Evolutionary conservation across 2,888 invertebrate species (phyloP).

Genomic region (Drosophila yooni): DNA sequence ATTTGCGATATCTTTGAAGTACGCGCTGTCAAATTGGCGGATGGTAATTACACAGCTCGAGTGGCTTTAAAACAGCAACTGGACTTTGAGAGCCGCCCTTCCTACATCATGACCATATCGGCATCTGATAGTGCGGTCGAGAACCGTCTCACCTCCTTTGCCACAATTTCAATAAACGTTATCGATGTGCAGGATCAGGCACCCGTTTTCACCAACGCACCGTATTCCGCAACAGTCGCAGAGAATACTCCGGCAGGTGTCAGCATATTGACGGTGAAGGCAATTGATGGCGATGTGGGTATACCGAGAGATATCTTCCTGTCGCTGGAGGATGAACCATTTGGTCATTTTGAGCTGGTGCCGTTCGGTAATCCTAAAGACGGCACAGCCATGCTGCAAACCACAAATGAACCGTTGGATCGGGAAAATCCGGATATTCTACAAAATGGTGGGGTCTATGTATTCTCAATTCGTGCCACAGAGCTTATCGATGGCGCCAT

Average conservation of each 20-base stretch:
- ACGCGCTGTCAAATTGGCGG: conserved; percentile 88
- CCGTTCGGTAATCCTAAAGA: conserved; percentile 86
- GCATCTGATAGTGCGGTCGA: conserved; percentile 88
- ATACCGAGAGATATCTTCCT: conserved; percentile 89
- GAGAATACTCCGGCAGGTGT: conserved; percentile 90
- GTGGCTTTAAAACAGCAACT: conserved; percentile 88
- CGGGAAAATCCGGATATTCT: conserved; percentile 90
- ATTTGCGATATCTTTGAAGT: conserved; percentile 90
- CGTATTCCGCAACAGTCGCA: conserved; percentile 91
- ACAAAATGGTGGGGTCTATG: conserved; percentile 92
- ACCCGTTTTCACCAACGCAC: conserved; percentile 92
- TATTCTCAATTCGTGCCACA: conserved; percentile 90
- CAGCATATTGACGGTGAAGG: conserved; percentile 89
- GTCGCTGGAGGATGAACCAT: conserved; percentile 89
- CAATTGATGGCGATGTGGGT: conserved; percentile 93
- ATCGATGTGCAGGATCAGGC: conserved; percentile 93
- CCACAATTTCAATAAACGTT: conserved; percentile 91
- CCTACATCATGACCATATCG: conserved; percentile 89
- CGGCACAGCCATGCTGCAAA: conserved; percentile 87
- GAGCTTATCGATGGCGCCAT: conserved; percentile 90
- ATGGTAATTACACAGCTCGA: conserved; percentile 90
- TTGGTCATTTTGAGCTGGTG: conserved; percentile 89
- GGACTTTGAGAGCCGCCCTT: conserved; percentile 91
- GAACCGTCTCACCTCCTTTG: conserved; percentile 88
- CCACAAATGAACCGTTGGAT: conserved; percentile 89